phyloP scores from a whole-genome alignment of 2,797 vertebrate species.

The Crenuchus spilurus region DNA sequence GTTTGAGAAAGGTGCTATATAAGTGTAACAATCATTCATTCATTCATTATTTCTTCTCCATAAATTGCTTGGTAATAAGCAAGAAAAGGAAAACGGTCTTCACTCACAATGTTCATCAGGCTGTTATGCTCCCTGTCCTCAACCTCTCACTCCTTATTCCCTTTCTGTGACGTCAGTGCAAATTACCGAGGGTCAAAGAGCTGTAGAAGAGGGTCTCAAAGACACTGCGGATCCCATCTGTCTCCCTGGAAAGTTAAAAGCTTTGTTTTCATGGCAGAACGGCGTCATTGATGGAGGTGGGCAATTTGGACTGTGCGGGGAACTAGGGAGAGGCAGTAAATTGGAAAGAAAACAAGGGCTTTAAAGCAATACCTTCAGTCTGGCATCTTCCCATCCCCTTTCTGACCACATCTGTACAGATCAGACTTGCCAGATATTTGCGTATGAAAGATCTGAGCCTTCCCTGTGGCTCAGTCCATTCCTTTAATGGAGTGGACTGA shows the following conservation, averaged over 20 bases:
- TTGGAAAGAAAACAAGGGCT: slow-evolving; percentile 19
- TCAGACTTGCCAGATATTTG: slow-evolving; percentile 10
- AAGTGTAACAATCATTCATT: too few relatives aligned
- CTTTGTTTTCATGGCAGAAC: slow-evolving; percentile 35
- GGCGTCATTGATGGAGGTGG: slow-evolving; percentile 36
- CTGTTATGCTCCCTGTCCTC: slow-evolving; percentile 16
- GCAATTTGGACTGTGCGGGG: slow-evolving; percentile 32
- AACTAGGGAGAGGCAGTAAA: slow-evolving; percentile 29
- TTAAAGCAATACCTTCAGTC: slow-evolving; percentile 30
- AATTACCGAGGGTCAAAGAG: slow-evolving; percentile 12
- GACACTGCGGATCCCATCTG: slow-evolving; percentile 15
- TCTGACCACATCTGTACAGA: slow-evolving; percentile 17
- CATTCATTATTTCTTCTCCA: slow-evolving; percentile 18
- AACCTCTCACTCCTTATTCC: neutral
- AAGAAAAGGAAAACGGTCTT: slow-evolving; percentile 17
- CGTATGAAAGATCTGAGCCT: neutral
- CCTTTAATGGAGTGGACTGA: slow-evolving; percentile 18
- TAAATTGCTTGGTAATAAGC: slow-evolving; percentile 10
- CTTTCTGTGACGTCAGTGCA: slow-evolving; percentile 28
- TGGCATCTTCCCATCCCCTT: slow-evolving; percentile 6
- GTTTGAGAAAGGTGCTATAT: too few relatives aligned
- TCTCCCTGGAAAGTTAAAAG: slow-evolving; percentile 21
- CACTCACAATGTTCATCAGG: slow-evolving; percentile 23
- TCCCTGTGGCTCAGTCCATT: neutral
- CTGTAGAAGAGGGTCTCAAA: slow-evolving; percentile 6